These are phyloP conservation scores for Dermochelys coriacea DNA, from an alignment of 2,797 vertebrate genomes.

Conservation along the genomic window DNA sequence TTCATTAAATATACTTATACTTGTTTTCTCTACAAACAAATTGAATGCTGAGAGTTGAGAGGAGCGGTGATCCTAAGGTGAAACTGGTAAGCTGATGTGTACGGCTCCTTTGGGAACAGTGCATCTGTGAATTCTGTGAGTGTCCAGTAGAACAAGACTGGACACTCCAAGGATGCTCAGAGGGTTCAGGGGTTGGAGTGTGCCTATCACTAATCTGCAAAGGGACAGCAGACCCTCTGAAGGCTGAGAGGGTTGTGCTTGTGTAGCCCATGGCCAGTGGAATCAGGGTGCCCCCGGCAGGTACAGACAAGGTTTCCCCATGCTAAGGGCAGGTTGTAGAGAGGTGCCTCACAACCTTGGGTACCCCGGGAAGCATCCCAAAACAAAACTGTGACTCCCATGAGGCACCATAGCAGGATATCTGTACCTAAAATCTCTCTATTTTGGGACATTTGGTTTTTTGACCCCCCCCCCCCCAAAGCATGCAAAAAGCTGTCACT, in stretches of 20 bases:
- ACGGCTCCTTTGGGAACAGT: neutral
- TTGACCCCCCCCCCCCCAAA: neutral
- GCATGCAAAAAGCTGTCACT: neutral
- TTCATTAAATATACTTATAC: too few relatives aligned
- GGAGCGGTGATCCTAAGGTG: neutral
- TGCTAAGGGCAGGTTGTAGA: too few relatives aligned
- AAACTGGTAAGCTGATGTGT: neutral
- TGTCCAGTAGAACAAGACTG: neutral
- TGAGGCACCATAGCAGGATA: neutral
- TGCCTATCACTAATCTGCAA: too few relatives aligned
- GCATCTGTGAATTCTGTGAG: neutral
- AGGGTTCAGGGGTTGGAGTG: neutral
- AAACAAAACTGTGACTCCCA: neutral
- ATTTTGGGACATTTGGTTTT: neutral
- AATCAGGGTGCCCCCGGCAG: neutral
- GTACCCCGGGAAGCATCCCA: neutral
- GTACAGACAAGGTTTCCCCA: neutral
- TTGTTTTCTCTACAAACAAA: neutral
- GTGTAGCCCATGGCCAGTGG: neutral
- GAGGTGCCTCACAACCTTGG: neutral
- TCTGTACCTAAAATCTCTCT: neutral
- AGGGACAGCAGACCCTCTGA: too few relatives aligned
- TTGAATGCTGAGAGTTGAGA: neutral
- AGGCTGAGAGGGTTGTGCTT: neutral
- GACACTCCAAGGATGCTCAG: neutral